Conservation (phyloP, 92 coral and sea anemone genomes). For the Zoanthus gigantus region DNA sequence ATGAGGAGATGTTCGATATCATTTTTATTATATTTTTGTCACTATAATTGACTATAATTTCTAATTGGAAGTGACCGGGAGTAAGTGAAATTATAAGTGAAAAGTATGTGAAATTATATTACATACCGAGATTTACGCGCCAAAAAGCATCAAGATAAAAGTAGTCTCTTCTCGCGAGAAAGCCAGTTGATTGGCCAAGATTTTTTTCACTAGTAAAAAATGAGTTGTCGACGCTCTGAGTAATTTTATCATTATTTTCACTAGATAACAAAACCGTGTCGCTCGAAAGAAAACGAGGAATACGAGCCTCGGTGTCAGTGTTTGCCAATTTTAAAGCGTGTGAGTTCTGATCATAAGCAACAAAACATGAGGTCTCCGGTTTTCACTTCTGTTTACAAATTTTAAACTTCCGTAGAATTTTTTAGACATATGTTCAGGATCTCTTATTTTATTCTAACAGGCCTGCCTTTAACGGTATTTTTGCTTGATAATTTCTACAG, state of each 20-base stretch:
- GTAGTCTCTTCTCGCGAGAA: conserved; percentile 34
- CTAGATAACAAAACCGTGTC: conserved; percentile 5
- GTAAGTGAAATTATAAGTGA: too few species aligned
- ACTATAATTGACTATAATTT: not conserved
- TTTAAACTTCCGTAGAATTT: conserved; percentile 30
- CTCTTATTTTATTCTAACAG: not conserved
- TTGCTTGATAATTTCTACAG: conserved; percentile 24
- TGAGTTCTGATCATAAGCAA: conserved; percentile 43
- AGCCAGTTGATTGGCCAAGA: conserved; percentile 40
- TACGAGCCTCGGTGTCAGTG: conserved; percentile 45
- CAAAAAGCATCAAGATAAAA: conserved; percentile 35
- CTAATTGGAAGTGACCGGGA: not conserved
- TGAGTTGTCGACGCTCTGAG: conserved; percentile 13
- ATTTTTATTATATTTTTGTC: not conserved
- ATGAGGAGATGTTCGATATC: conserved; percentile 29
- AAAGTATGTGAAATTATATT: not conserved
- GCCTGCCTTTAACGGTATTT: conserved; percentile 32
- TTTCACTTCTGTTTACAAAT: conserved; percentile 49
- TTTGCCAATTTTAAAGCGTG: conserved; percentile 42
- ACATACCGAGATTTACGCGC: conserved; percentile 33
- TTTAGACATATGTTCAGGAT: conserved; percentile 15
- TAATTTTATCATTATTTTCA: conserved; percentile 17
- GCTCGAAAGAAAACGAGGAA: conserved; percentile 20
- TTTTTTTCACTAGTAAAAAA: not conserved
- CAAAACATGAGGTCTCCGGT: conserved; percentile 29